Evolutionary conservation across 2,888 invertebrate genomes (phyloP).

Genomic region (Nymphalis c-album): DNA sequence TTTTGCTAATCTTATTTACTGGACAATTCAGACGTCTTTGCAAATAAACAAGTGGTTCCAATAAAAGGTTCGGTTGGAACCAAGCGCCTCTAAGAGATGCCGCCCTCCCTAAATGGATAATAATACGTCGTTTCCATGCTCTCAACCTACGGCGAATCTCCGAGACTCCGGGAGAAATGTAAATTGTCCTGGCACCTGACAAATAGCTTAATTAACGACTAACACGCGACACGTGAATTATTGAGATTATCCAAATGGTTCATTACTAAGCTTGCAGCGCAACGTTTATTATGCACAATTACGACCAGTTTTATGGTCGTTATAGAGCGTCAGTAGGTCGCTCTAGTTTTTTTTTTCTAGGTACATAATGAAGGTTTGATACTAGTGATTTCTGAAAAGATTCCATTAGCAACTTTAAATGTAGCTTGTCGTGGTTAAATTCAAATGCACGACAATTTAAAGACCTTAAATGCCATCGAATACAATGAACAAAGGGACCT

Average conservation of each 20-base stretch:
- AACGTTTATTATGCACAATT: slow-evolving; percentile 47
- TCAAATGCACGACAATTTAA: slow-evolving; percentile 40
- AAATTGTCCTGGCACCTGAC: slow-evolving; percentile 75
- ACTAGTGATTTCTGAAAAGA: slow-evolving; percentile 41
- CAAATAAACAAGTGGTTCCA: slow-evolving; percentile 77
- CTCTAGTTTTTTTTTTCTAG: slow-evolving; percentile 47
- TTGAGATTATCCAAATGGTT: slow-evolving; percentile 66
- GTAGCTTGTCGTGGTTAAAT: slow-evolving; percentile 37
- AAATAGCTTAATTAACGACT: slow-evolving; percentile 81
- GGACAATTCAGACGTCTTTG: slow-evolving; percentile 79
- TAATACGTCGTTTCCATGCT: slow-evolving; percentile 78
- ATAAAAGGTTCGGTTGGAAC: slow-evolving; percentile 74
- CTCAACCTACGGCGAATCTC: slow-evolving; percentile 59
- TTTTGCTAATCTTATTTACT: slow-evolving; percentile 79
- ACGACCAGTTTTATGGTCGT: slow-evolving; percentile 45
- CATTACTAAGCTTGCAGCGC: slow-evolving; percentile 45
- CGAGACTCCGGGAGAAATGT: slow-evolving; percentile 74
- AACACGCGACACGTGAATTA: slow-evolving; percentile 70
- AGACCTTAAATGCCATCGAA: slow-evolving; percentile 50
- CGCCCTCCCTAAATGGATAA: slow-evolving; percentile 81
- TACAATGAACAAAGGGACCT: slow-evolving; percentile 65
- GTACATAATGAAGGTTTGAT: slow-evolving; percentile 40
- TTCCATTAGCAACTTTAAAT: slow-evolving; percentile 34
- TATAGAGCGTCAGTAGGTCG: slow-evolving; percentile 48
- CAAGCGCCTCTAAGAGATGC: slow-evolving; percentile 69